Evolutionary conservation across 2,888 invertebrate genomes (phyloP).

Genomic region (Drosophila anomelani): DNA sequence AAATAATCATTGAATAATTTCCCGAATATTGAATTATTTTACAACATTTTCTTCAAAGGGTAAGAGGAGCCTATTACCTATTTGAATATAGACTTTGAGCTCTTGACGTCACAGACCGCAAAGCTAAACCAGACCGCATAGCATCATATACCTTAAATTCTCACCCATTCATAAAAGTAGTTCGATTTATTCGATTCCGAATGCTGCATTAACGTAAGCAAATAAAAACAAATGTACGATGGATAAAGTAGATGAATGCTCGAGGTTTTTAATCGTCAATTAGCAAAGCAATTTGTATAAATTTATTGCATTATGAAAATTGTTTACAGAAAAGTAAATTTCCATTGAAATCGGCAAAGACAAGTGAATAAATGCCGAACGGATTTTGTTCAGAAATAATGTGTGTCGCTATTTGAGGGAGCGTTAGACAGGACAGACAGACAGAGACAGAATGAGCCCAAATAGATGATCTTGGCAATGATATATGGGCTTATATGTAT

Average conservation of each 20-base stretch:
- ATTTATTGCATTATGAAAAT: slow-evolving; percentile 38
- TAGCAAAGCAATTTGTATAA: slow-evolving; percentile 28
- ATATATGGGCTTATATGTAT: slow-evolving; percentile 33
- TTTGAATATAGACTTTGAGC: background rate
- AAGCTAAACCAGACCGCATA: slow-evolving; percentile 8
- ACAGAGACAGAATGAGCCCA: background rate
- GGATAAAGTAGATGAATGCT: slow-evolving; percentile 31
- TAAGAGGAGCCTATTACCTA: background rate
- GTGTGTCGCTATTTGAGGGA: slow-evolving; percentile 27
- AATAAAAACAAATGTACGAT: slow-evolving; percentile 35
- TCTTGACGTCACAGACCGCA: slow-evolving; percentile 29
- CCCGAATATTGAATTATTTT: background rate
- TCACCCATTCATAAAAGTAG: slow-evolving; percentile 30
- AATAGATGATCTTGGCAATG: slow-evolving; percentile 43
- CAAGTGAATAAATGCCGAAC: slow-evolving; percentile 23
- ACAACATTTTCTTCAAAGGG: slow-evolving; percentile 1
- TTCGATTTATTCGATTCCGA: slow-evolving; percentile 7
- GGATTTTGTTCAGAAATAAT: slow-evolving; percentile 17
- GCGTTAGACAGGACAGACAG: slow-evolving; percentile 1
- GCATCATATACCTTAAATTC: background rate
- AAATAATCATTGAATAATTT: background rate
- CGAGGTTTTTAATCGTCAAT: slow-evolving; percentile 25
- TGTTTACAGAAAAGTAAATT: slow-evolving; percentile 29
- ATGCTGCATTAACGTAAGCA: slow-evolving; percentile 31
- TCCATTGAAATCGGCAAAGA: slow-evolving; percentile 18